A percentile compares a stretch with the other conserved stretches of the same genome.
These are phyloP conservation scores for Erebia aethiops DNA, from an alignment of 2,888 invertebrate species.

Conservation along the genomic window DNA sequence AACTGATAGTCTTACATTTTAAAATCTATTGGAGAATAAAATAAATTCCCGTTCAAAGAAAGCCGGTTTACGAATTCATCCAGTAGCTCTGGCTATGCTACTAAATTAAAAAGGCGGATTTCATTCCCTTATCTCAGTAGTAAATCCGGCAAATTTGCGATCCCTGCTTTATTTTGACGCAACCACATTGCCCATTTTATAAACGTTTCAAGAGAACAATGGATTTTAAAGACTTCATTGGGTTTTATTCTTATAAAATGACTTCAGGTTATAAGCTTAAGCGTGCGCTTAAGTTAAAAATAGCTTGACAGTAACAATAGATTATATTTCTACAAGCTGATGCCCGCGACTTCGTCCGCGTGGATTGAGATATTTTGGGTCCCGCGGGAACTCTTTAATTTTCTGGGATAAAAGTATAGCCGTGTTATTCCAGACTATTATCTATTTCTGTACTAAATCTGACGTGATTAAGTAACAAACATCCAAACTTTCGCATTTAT, in stretches of 20 bases:
- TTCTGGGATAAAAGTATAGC: too few relatives aligned
- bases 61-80: conserved; percentile 6
- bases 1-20: background rate
- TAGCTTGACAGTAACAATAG: too few relatives aligned
- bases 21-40: conserved; percentile 10
- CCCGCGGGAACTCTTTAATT: too few relatives aligned
- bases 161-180: conserved; percentile 30
- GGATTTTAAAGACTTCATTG: conserved; percentile 31
- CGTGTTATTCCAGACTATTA: too few relatives aligned
- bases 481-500: too few relatives aligned
- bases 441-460: too few relatives aligned
- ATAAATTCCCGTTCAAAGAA: conserved; percentile 7
- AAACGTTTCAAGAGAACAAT: conserved; percentile 32
- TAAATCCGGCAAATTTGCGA: conserved; percentile 26
- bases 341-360: too few relatives aligned
- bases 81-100: conserved; percentile 16
- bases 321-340: too few relatives aligned
- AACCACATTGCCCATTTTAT: conserved; percentile 31
- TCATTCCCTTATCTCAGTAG: conserved; percentile 16
- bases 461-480: too few relatives aligned
- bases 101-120: conserved; percentile 28
- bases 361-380: too few relatives aligned
- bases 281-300: background rate
- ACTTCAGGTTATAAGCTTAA: background rate
- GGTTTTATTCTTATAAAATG: conserved; percentile 17